Conservation (phyloP, 2,888 invertebrate genomes). For the Ophion obscuratus region DNA sequence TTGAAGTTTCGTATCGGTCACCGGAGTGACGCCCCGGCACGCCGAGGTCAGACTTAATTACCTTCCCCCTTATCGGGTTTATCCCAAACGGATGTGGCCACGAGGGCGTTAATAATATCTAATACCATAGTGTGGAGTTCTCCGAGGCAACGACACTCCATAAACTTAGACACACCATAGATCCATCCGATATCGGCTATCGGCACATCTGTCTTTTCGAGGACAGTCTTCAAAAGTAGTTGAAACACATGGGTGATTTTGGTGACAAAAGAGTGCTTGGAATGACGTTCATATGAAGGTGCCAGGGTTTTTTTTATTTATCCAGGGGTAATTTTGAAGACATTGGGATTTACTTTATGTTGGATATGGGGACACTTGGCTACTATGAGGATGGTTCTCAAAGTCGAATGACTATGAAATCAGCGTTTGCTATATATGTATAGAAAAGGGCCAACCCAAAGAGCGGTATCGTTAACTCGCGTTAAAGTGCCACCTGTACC, state of each 20-base stretch:
- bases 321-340: background rate
- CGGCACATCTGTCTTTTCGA: background rate
- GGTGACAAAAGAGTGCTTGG: background rate
- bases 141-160: constrained; percentile 3
- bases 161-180: background rate
- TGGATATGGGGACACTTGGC: background rate
- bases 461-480: constrained; percentile 63
- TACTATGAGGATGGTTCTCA: background rate
- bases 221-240: background rate
- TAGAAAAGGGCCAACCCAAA: constrained; percentile 25
- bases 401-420: background rate
- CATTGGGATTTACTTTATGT: background rate
- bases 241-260: background rate
- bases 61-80: constrained; percentile 60
- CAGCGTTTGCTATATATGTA: background rate
- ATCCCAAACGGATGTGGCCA: constrained; percentile 50
- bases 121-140: constrained; percentile 52
- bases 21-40: background rate
- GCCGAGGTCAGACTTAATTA: constrained; percentile 55
- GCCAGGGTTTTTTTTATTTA: background rate
- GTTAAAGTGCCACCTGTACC: constrained; percentile 64
- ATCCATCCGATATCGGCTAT: background rate
- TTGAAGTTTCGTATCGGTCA: constrained; percentile 7
- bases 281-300: background rate
- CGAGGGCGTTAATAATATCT: constrained; percentile 66